Evolutionary conservation across 1,140 invertebrate species (phyloP).

Genomic region (Periplaneta americana): DNA sequence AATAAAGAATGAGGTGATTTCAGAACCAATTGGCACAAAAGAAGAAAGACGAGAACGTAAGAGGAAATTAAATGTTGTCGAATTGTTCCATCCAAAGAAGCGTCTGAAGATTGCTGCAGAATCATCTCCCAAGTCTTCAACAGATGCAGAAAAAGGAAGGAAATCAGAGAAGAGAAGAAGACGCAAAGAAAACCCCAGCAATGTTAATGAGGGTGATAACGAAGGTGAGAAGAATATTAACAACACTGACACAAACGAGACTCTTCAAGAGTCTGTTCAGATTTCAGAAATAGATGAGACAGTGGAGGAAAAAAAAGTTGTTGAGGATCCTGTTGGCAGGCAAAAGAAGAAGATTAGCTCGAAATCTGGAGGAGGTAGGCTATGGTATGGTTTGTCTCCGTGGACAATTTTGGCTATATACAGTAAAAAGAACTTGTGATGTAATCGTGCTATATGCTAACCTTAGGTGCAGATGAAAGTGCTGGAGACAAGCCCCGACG

Average conservation of each 20-base stretch:
- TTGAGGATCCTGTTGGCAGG: not conserved
- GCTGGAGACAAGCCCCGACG: not conserved
- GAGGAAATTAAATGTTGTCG: slow-evolving; percentile 60
- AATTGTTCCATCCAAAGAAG: slow-evolving; percentile 49
- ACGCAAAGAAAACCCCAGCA: not conserved
- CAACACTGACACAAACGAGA: not conserved
- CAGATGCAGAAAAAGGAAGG: not conserved
- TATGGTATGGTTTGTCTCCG: not conserved
- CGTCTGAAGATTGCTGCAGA: not conserved
- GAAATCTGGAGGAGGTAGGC: not conserved
- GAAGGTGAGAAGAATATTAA: not conserved
- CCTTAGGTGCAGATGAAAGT: not conserved
- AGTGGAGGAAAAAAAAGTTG: not conserved
- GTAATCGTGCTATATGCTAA: not conserved
- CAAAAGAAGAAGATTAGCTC: not conserved
- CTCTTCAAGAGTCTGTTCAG: not conserved
- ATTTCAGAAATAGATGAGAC: not conserved
- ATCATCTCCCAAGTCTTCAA: not conserved
- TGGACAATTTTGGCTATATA: not conserved
- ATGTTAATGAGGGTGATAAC: not conserved
- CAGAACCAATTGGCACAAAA: slow-evolving; percentile 42
- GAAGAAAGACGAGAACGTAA: slow-evolving; percentile 64
- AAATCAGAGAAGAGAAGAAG: not conserved
- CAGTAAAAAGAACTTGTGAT: not conserved
- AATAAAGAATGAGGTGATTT: not conserved